A percentile compares a stretch with the other conserved stretches of the same genome.
phyloP scores from a whole-genome alignment of 2,888 invertebrate species.

The Amphiduros pacificus region DNA sequence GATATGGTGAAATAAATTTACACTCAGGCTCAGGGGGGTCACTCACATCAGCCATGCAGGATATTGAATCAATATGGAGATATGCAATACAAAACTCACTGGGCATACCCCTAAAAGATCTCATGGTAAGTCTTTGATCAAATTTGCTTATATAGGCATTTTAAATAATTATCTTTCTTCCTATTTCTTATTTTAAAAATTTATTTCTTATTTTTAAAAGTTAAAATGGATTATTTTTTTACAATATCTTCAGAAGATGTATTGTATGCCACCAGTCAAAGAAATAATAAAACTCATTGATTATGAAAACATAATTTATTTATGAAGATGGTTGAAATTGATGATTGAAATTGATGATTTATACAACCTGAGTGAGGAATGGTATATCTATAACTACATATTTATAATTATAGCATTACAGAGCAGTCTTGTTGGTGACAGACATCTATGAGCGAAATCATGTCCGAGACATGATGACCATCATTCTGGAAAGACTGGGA shows the following conservation, averaged over 20 bases:
- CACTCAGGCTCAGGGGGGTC: conserved; percentile 85
- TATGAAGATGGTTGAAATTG: no score
- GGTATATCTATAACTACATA: background rate
- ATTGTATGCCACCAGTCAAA: no score
- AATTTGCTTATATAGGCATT: background rate
- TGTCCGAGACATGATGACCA: conserved; percentile 79
- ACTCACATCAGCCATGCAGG: conserved; percentile 78
- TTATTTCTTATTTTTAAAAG: no score
- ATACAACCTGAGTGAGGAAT: no score
- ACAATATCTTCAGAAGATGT: no score
- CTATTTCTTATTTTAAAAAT: no score
- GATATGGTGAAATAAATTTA: conserved; percentile 83
- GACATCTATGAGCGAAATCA: conserved; percentile 86
- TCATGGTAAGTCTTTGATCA: conserved; percentile 57
- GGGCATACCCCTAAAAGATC: conserved; percentile 69
- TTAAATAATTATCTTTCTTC: background rate
- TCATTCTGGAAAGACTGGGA: conserved; percentile 79
- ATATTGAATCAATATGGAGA: conserved; percentile 87
- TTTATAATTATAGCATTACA: conserved; percentile 70
- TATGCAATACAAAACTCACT: conserved; percentile 76
- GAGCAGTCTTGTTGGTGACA: conserved; percentile 84
- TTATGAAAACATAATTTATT: no score
- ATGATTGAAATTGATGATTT: no score
- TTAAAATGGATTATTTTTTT: no score
- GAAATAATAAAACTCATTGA: no score